A percentile compares a stretch with the other conserved stretches of the same genome.
Evolutionary conservation across 2,797 vertebrate genomes (phyloP).

Genomic region (Hapalemur alaotrensis): DNA sequence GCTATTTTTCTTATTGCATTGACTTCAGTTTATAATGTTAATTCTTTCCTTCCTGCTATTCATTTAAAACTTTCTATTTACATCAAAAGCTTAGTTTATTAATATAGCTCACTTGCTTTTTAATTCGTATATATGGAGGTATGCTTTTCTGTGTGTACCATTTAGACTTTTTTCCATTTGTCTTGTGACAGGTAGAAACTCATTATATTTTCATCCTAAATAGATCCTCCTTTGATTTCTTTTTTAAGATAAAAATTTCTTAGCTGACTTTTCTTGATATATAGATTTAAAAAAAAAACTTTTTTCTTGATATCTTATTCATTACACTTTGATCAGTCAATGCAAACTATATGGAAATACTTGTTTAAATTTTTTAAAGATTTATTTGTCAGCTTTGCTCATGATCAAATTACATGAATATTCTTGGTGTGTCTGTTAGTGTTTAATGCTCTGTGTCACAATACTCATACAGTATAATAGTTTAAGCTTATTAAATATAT

Average conservation of each 20-base stretch:
- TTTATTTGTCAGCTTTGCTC: neutral
- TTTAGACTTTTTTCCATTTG: neutral
- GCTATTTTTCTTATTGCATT: neutral
- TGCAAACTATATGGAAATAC: neutral
- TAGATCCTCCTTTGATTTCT: neutral
- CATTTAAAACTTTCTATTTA: neutral
- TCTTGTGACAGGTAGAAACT: neutral
- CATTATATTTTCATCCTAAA: neutral
- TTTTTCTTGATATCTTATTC: neutral
- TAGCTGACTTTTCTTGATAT: neutral
- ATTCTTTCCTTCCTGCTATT: neutral
- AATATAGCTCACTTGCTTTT: neutral
- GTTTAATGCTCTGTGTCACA: neutral
- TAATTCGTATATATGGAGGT: neutral
- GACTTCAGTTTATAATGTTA: constrained; percentile 7
- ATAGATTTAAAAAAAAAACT: neutral
- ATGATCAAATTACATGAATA: neutral
- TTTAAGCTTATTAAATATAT: neutral
- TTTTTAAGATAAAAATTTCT: neutral
- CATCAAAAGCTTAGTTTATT: neutral
- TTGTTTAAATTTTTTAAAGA: neutral
- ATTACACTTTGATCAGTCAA: neutral
- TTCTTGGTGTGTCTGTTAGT: neutral
- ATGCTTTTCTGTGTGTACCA: neutral
- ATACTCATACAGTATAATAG: neutral